These are phyloP conservation scores for Trachurus trachurus DNA, from an alignment of 2,797 vertebrate genomes.

Conservation along the genomic window DNA sequence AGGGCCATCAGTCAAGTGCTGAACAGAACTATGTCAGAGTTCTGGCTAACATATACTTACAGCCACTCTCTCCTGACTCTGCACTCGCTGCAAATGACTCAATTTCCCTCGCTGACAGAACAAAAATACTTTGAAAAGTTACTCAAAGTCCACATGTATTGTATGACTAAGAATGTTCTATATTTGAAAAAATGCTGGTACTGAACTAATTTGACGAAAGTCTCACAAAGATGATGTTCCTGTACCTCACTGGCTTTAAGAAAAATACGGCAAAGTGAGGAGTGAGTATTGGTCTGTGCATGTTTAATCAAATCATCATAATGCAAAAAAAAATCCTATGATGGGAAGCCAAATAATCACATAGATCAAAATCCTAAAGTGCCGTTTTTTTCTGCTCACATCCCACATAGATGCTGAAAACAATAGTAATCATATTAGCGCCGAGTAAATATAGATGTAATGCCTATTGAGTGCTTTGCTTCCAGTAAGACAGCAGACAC, in stretches of 20 bases:
- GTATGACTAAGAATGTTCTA: conserved; percentile 9
- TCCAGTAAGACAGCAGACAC: conserved; percentile 3
- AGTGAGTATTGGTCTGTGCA: not conserved
- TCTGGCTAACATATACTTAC: conserved; percentile 76
- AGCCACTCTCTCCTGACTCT: conserved; percentile 58
- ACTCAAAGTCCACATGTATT: conserved; percentile 34
- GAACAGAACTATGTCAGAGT: conserved; percentile 73
- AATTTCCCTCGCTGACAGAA: conserved; percentile 54
- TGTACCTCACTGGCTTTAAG: not conserved
- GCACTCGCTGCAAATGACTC: conserved; percentile 62
- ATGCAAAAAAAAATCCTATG: not conserved
- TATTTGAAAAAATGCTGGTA: conserved; percentile 18
- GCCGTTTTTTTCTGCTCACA: not conserved
- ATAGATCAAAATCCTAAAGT: not conserved
- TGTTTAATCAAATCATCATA: not conserved
- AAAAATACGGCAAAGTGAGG: not conserved
- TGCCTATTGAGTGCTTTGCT: not conserved
- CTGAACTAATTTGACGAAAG: not conserved
- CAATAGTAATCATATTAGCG: not conserved
- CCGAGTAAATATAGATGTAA: conserved; percentile 3
- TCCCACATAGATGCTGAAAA: not conserved
- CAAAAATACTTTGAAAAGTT: conserved; percentile 55
- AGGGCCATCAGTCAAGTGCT: conserved; percentile 81
- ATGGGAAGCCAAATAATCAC: not conserved
- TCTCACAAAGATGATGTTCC: not conserved